Percentiles rank a stretch among this genome's conserved stretches.
Evolutionary conservation across 2,888 invertebrate genomes (phyloP).

Genomic region (Rhogogaster chlorosoma): DNA sequence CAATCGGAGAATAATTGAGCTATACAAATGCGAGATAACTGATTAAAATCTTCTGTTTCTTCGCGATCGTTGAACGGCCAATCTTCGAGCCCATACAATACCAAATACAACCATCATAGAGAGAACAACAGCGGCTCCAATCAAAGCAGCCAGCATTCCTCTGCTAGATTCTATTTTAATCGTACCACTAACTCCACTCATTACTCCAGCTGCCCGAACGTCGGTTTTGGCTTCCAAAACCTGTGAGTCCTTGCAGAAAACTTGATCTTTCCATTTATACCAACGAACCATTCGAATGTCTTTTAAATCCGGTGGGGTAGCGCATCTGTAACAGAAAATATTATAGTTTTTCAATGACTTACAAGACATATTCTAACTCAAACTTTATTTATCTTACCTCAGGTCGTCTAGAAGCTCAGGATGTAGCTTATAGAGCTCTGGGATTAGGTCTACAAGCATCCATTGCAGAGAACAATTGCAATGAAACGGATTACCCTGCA

Average conservation of each 20-base stretch:
- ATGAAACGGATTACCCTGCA: slow-evolving; percentile 83
- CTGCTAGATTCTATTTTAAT: slow-evolving; percentile 65
- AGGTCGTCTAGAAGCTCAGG: slow-evolving; percentile 79
- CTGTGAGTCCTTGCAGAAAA: slow-evolving; percentile 76
- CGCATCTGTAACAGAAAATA: slow-evolving; percentile 77
- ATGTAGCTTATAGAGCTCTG: slow-evolving; percentile 78
- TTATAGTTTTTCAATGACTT: not conserved
- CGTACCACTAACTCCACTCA: slow-evolving; percentile 44
- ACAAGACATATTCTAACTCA: not conserved
- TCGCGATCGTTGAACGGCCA: slow-evolving; percentile 61
- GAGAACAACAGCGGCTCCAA: slow-evolving; percentile 61
- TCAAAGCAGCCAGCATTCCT: slow-evolving; percentile 64
- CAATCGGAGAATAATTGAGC: slow-evolving; percentile 9
- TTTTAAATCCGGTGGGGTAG: slow-evolving; percentile 77
- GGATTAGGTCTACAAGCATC: slow-evolving; percentile 80
- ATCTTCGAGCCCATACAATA: slow-evolving; percentile 64
- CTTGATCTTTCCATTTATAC: slow-evolving; percentile 80
- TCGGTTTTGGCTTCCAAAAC: slow-evolving; percentile 58
- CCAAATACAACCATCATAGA: slow-evolving; percentile 66
- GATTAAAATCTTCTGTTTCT: slow-evolving; percentile 70
- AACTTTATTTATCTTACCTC: slow-evolving; percentile 74
- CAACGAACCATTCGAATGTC: slow-evolving; percentile 81
- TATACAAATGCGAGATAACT: not conserved
- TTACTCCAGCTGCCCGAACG: slow-evolving; percentile 58
- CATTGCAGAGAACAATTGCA: slow-evolving; percentile 83